Base-by-base conservation (phyloP, 1,140 invertebrate species). In the Bombus breviceps region DNA sequence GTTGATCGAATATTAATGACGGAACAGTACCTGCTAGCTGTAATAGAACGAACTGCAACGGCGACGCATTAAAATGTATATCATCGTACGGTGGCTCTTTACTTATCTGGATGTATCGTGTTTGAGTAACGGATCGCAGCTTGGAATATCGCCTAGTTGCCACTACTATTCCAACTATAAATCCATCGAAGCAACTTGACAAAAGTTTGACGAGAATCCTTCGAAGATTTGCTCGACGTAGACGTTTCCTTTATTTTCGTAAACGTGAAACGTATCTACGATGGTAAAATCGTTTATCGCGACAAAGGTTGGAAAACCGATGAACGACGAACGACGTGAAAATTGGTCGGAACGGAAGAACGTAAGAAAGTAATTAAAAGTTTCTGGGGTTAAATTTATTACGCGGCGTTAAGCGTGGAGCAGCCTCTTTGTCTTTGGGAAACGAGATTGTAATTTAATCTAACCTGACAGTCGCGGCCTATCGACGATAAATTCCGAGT, bases 1-100 rank as follows among this genome's bases (percentile, higher is more conserved):
- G 59, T 86, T 86, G 87, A 89, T 91, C 89, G 89, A 87, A 91
- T 91, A 91, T 91, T 91, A 91, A 91, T 89, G 88, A 78, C 81
- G 64, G 73, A 86, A 86, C 71, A 84, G 78, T 88, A 85, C 74
- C 78, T 15, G 72, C 80, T 69, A 86, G 43, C 85, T n/a, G 88
- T 89, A 90, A 90, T 77, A 87, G 89, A 79, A 88, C 34, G 32
- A 72, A 75, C 71, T 69, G 22, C 74, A 76, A 66, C 76, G 71
- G 28, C 76, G 85, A 81, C 87, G 82, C 89, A 87, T 88, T 89
- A 86, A 41, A 41, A 90, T 86, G 84, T 64, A 89, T 87, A 87
- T 80, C 73, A 87, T 82, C 78, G 62, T 73, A 73, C 37, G 25
- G 47, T 34, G 43, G 32, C 64, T 34, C 59, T 39, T 41, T 34